A percentile compares a stretch with the other conserved stretches of the same genome.
phyloP scores from a whole-genome alignment of 2,113 vertebrate genomes.

The Cheilinus undulatus region DNA sequence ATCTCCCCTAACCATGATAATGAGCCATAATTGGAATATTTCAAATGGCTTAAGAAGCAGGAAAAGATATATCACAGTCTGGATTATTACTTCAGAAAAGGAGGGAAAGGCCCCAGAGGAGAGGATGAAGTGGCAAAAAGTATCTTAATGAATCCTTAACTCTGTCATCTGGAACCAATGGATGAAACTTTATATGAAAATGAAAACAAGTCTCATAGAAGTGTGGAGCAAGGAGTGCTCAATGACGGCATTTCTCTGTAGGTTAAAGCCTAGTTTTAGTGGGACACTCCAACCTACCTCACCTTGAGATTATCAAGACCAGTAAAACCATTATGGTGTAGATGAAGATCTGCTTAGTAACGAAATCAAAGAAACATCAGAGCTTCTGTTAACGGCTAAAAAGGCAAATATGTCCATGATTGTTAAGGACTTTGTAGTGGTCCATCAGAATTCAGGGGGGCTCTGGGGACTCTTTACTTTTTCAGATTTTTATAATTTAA shows the following conservation, averaged over 20 bases:
- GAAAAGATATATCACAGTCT: conserved; percentile 63
- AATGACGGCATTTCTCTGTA: neutral
- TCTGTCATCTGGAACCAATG: conserved; percentile 48
- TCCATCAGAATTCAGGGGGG: no score
- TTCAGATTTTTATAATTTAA: no score
- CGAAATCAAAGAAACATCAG: no score
- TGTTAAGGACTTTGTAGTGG: no score
- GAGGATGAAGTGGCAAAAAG: conserved; percentile 66
- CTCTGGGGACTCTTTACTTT: no score
- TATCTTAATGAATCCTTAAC: conserved; percentile 67
- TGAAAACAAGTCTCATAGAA: conserved; percentile 31
- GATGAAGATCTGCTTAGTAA: no score
- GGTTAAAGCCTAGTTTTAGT: no score
- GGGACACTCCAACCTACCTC: no score
- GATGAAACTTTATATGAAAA: conserved; percentile 34
- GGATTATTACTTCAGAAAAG: conserved; percentile 70
- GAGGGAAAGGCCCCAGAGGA: conserved; percentile 50
- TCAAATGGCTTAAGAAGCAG: conserved; percentile 67
- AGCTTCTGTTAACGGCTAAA: no score
- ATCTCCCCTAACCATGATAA: conserved; percentile 69
- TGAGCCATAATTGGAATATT: conserved; percentile 75
- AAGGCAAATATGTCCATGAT: no score
- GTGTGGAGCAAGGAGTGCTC: conserved; percentile 9
- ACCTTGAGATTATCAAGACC: no score
- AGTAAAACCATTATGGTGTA: no score